Evolutionary conservation across 2,797 vertebrate genomes (phyloP).

Genomic region (Morus bassanus): DNA sequence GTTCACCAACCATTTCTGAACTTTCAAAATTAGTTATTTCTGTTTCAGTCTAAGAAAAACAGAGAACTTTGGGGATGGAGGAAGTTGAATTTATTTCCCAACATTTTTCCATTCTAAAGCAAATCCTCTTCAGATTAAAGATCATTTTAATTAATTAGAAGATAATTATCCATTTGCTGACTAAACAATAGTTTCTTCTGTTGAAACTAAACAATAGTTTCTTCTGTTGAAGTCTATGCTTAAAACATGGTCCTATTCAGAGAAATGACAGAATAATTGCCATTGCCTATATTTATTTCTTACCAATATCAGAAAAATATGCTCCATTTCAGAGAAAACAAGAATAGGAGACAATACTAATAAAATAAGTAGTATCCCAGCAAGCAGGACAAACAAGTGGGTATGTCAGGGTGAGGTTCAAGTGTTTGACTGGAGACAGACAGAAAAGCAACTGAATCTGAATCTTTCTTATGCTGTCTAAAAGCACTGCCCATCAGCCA

Average conservation of each 20-base stretch:
- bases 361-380: not conserved
- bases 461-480: not conserved
- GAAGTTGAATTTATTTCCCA: constrained; percentile 35
- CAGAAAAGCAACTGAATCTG: not conserved
- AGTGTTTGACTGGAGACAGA: not conserved
- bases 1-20: constrained; percentile 48
- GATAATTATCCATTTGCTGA: not conserved
- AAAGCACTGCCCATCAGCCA: not conserved
- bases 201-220: constrained; percentile 13
- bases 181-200: constrained; percentile 33
- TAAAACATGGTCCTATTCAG: not conserved
- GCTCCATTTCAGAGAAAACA: constrained; percentile 1
- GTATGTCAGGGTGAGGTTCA: not conserved
- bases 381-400: not conserved
- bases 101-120: constrained; percentile 30
- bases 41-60: constrained; percentile 29
- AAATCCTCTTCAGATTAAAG: constrained; percentile 29
- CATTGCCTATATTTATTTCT: not conserved
- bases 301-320: not conserved
- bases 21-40: constrained; percentile 32
- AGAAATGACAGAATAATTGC: not conserved
- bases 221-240: not conserved
- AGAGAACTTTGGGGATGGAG: not conserved
- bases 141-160: constrained; percentile 29
- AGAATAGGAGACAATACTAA: not conserved